phyloP scores from a whole-genome alignment of 2,113 vertebrate species.

The Lepisosteus osseus region DNA sequence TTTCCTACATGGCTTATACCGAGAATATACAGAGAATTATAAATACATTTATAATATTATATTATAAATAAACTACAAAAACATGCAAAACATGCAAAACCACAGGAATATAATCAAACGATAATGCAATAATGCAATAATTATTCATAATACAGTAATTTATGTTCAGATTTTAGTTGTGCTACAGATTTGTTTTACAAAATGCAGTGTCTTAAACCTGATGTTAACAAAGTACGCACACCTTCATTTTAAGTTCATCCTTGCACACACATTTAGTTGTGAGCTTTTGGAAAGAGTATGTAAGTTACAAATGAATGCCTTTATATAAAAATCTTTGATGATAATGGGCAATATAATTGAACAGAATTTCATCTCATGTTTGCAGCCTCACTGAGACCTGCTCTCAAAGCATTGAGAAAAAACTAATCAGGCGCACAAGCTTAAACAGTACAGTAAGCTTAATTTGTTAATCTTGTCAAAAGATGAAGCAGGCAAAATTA shows the following conservation, averaged over 20 bases:
- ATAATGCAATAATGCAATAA: no score
- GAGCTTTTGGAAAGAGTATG: neutral
- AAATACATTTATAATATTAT: no score
- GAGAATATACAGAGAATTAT: no score
- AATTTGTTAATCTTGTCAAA: slow-evolving; percentile 24
- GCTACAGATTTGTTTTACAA: neutral
- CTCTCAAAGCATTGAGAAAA: slow-evolving; percentile 13
- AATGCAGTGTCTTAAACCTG: slow-evolving; percentile 16
- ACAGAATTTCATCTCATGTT: slow-evolving; percentile 16
- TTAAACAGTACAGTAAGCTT: neutral
- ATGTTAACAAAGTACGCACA: slow-evolving; percentile 28
- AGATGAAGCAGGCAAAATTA: slow-evolving; percentile 1
- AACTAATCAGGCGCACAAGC: neutral
- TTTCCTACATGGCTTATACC: no score
- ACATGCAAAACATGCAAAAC: no score
- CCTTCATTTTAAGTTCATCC: slow-evolving; percentile 20
- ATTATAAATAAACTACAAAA: no score
- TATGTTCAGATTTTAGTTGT: no score
- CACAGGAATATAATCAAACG: no score
- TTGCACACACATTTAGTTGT: neutral
- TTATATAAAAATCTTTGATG: slow-evolving; percentile 22
- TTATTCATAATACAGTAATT: no score
- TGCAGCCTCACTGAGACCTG: slow-evolving; percentile 20
- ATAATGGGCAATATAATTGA: slow-evolving; percentile 20
- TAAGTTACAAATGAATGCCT: slow-evolving; percentile 16